Conservation (phyloP, 92 coral and sea anemone species). For the Plumapathes pennacea region DNA sequence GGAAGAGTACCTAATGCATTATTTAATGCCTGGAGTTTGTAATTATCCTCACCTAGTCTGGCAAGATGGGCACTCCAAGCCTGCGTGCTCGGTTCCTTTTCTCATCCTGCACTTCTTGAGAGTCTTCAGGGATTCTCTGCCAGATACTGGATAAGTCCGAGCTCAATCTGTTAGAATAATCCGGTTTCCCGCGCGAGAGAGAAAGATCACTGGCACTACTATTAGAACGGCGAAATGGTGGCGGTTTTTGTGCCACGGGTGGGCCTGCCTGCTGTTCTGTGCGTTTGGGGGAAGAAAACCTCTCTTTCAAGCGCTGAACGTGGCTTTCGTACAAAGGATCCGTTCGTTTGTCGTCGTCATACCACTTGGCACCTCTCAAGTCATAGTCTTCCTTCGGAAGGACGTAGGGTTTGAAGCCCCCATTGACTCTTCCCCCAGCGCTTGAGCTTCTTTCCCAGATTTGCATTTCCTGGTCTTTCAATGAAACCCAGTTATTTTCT, state of each 20-base stretch:
- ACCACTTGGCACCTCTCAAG: constrained; percentile 29
- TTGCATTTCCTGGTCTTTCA: no score
- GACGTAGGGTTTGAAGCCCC: no score
- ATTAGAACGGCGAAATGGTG: no score
- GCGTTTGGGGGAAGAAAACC: constrained; percentile 2
- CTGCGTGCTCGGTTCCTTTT: constrained; percentile 13
- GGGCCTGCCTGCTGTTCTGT: background rate
- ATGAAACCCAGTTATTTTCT: no score
- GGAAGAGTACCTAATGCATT: no score
- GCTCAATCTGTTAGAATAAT: background rate
- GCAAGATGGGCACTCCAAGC: constrained; percentile 33
- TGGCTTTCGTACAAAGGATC: background rate
- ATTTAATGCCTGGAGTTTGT: no score
- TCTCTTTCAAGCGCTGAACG: background rate
- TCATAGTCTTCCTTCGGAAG: constrained; percentile 24
- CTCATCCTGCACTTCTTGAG: background rate
- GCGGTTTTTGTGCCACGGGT: background rate
- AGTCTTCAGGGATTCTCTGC: background rate
- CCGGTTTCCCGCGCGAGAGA: background rate
- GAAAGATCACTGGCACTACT: background rate
- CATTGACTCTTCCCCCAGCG: no score
- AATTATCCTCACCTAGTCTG: no score
- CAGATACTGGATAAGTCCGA: background rate
- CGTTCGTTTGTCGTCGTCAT: no score
- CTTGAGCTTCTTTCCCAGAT: no score